These are phyloP conservation scores for Anas bernieri DNA, from an alignment of 2,797 vertebrate species.

Conservation along the genomic window DNA sequence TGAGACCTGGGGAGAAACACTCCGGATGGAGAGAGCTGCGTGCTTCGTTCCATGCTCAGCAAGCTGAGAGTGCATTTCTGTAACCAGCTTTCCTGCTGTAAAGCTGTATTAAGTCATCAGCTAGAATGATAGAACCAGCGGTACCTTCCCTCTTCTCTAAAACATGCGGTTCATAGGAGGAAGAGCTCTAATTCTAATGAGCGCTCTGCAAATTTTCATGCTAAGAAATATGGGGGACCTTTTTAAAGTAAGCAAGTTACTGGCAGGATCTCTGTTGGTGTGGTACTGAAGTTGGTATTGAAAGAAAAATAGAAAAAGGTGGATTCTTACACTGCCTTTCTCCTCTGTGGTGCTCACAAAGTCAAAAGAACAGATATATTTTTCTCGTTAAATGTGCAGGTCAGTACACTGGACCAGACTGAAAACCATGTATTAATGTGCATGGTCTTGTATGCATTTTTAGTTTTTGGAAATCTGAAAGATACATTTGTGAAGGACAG, in stretches of 20 bases:
- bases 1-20: rapidly evolving
- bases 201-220: not conserved
- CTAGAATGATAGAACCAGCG: not conserved
- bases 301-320: not conserved
- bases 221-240: not conserved
- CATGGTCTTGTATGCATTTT: not conserved
- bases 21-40: rapidly evolving
- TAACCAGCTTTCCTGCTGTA: not conserved
- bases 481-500: not conserved
- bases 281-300: not conserved
- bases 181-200: not conserved
- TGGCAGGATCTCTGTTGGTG: not conserved
- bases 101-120: not conserved
- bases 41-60: rapidly evolving
- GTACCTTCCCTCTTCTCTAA: not conserved
- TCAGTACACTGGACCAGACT: not conserved
- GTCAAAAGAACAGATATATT: not conserved
- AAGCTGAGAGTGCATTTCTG: rapidly evolving
- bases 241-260: not conserved
- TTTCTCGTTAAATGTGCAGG: not conserved
- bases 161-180: rapidly evolving
- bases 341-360: not conserved
- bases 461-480: not conserved
- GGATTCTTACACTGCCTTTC: not conserved
- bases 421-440: rapidly evolving